Evolutionary conservation across 2,888 invertebrate genomes (phyloP).

Genomic region (Leptinotarsa peninsularis): DNA sequence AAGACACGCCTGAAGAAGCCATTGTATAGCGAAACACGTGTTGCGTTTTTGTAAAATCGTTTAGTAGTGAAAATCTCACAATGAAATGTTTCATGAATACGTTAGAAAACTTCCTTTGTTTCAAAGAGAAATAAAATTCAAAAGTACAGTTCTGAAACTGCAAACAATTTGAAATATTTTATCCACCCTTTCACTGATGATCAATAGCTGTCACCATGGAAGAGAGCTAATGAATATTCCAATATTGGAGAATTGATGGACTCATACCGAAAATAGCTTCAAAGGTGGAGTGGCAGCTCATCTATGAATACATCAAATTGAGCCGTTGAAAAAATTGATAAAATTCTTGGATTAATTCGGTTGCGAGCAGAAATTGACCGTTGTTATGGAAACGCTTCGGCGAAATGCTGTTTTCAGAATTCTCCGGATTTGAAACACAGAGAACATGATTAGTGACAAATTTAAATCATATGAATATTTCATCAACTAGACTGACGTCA

Average conservation of each 20-base stretch:
- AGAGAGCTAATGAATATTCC: background rate
- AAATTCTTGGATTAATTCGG: background rate
- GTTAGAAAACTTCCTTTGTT: no score
- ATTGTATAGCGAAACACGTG: no score
- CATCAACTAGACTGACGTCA: no score
- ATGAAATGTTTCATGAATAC: no score
- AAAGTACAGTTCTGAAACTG: no score
- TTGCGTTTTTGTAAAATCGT: no score
- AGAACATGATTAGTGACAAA: background rate
- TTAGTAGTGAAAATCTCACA: no score
- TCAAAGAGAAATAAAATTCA: no score
- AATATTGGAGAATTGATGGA: slow-evolving; percentile 2
- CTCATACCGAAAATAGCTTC: background rate
- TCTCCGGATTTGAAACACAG: background rate
- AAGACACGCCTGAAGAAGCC: no score
- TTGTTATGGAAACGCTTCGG: background rate
- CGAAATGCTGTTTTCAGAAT: background rate
- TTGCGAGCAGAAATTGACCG: background rate
- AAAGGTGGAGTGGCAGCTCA: background rate
- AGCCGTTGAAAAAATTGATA: background rate
- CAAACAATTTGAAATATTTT: background rate
- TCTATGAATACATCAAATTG: background rate
- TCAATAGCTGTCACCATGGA: slow-evolving; percentile 9
- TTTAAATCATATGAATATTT: background rate
- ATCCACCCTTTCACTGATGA: background rate